These are phyloP conservation scores for Tiaroga cobitis DNA, from an alignment of 2,797 vertebrate species.

Conservation along the genomic window DNA sequence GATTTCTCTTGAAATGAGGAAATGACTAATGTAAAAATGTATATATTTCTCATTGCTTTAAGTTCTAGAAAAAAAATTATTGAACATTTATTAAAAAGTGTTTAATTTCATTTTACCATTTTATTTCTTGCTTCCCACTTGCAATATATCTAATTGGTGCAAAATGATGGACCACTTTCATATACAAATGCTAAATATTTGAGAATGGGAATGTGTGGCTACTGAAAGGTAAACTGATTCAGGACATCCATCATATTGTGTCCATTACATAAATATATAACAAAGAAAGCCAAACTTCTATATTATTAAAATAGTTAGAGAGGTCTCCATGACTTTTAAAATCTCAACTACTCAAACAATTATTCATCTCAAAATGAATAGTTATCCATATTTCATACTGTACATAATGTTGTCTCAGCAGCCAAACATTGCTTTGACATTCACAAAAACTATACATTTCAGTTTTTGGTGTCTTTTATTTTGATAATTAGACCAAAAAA, in stretches of 20 bases:
- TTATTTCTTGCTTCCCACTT: neutral
- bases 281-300: slow-evolving; percentile 7
- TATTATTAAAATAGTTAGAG: neutral
- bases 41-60: slow-evolving; percentile 4
- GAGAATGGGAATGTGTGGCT: neutral
- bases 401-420: neutral
- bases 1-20: neutral
- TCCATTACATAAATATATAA: neutral
- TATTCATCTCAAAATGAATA: slow-evolving; percentile 1
- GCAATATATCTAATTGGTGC: neutral
- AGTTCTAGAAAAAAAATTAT: neutral
- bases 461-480: slow-evolving; percentile 3
- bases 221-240: neutral
- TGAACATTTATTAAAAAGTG: neutral
- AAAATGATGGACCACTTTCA: slow-evolving; percentile 9
- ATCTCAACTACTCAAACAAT: neutral
- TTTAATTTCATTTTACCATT: neutral
- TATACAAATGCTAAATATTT: neutral
- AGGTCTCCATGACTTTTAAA: neutral
- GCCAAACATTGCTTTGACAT: neutral
- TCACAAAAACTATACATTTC: neutral
- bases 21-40: neutral
- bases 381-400: slow-evolving; percentile 5
- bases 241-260: slow-evolving; percentile 12
- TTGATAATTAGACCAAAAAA: neutral